Percentiles rank a stretch among this genome's conserved stretches.
Evolutionary conservation across 2,888 invertebrate genomes (phyloP).

Genomic region (Kryphioiulus occultus): DNA sequence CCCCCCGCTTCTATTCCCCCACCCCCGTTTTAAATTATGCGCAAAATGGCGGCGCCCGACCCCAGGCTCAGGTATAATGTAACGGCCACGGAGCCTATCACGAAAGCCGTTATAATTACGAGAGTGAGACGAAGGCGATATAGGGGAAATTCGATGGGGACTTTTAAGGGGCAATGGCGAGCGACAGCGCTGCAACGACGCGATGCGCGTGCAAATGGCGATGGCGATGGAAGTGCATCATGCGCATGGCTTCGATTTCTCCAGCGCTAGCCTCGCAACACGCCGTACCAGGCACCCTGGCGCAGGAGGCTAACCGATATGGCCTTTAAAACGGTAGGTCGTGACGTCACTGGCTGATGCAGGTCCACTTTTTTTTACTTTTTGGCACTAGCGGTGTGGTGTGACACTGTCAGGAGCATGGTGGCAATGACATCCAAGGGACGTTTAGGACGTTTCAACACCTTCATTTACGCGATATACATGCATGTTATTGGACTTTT

Average conservation of each 20-base stretch:
- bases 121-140: neutral
- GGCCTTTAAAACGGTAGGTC: neutral
- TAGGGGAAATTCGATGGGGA: neutral
- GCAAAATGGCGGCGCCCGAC: neutral
- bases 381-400: neutral
- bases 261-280: neutral
- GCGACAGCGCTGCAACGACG: neutral
- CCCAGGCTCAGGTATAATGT: neutral
- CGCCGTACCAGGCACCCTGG: neutral
- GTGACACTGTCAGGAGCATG: neutral
- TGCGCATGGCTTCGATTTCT: too few species aligned
- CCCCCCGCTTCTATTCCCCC: neutral
- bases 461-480: too few species aligned
- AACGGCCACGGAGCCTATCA: neutral
- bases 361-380: neutral
- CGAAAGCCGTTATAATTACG: neutral
- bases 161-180: neutral
- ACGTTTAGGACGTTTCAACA: too few species aligned
- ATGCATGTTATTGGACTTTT: too few species aligned
- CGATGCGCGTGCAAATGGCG: neutral
- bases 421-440: neutral
- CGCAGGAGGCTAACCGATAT: neutral
- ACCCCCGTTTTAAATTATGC: conserved; percentile 10
- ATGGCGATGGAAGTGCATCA: too few species aligned
- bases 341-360: neutral